Evolutionary conservation across 2,888 invertebrate genomes (phyloP).

Genomic region (Harmothoe impar): DNA sequence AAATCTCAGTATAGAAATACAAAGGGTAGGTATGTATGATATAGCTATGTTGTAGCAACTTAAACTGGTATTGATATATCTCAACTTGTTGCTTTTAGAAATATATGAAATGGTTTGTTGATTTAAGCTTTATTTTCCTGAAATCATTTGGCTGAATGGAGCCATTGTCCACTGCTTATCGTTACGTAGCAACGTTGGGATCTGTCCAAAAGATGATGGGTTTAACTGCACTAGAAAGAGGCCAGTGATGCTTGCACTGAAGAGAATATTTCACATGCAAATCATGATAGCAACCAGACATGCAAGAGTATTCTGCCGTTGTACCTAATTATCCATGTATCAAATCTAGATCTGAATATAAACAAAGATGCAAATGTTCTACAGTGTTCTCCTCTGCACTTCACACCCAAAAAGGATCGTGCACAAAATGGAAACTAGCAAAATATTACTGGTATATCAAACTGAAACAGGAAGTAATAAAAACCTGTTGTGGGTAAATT

Average conservation of each 20-base stretch:
- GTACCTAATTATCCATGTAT: too few species aligned
- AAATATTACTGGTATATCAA: too few species aligned
- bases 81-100: not conserved
- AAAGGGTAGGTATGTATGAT: too few species aligned
- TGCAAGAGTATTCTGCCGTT: not conserved
- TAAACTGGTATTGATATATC: not conserved
- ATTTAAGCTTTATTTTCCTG: not conserved
- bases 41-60: too few species aligned
- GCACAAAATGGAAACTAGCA: too few species aligned
- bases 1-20: too few species aligned
- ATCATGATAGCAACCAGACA: not conserved
- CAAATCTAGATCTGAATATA: too few species aligned
- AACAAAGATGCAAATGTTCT: too few species aligned
- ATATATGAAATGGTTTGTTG: not conserved
- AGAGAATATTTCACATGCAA: conserved; percentile 22
- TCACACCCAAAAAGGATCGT: too few species aligned
- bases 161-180: conserved; percentile 9
- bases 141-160: not conserved
- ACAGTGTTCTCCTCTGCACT: too few species aligned
- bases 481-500: too few species aligned
- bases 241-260: conserved; percentile 8
- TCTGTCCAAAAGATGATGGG: not conserved
- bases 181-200: not conserved
- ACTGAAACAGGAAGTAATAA: too few species aligned
- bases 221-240: not conserved